Percentiles rank a stretch among this genome's conserved stretches.
phyloP scores from a whole-genome alignment of 2,888 invertebrate species.

The Phoronis australis region DNA sequence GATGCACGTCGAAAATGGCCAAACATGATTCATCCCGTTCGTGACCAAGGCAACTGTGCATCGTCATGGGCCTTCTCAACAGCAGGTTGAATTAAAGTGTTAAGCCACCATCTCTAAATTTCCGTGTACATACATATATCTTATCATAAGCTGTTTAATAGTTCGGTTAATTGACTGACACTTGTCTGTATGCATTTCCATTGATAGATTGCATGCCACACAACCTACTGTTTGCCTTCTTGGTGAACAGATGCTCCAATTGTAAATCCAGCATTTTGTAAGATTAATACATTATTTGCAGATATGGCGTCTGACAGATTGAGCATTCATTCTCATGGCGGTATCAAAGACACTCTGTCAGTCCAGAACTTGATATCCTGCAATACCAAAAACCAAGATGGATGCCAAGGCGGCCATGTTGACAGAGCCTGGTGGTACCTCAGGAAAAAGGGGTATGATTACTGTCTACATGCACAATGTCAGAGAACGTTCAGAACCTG shows the following conservation, averaged over 20 bases:
- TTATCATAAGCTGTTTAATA: too few relatives aligned
- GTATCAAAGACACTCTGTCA: slow-evolving; percentile 64
- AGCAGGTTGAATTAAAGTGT: too few relatives aligned
- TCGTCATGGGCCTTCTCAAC: slow-evolving; percentile 92
- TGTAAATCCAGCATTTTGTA: too few relatives aligned
- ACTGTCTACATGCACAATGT: slow-evolving; percentile 6
- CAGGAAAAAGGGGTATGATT: slow-evolving; percentile 61
- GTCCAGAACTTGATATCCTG: slow-evolving; percentile 85
- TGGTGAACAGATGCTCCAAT: too few relatives aligned
- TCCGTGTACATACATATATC: too few relatives aligned
- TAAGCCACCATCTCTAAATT: too few relatives aligned
- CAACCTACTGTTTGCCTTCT: too few relatives aligned
- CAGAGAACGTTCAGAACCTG: too few relatives aligned
- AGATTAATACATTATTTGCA: too few relatives aligned
- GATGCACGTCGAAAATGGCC: slow-evolving; percentile 75
- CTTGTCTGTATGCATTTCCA: too few relatives aligned
- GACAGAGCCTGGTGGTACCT: slow-evolving; percentile 90
- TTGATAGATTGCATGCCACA: too few relatives aligned
- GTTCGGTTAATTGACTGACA: too few relatives aligned
- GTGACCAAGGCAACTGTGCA: slow-evolving; percentile 68
- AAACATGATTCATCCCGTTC: slow-evolving; percentile 63
- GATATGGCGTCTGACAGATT: slow-evolving; percentile 57
- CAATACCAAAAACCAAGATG: slow-evolving; percentile 62
- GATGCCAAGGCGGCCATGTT: slow-evolving; percentile 82
- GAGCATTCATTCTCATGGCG: slow-evolving; percentile 77